Base-by-base conservation (phyloP, 92 coral and sea anemone genomes). In the Metridium senile region DNA sequence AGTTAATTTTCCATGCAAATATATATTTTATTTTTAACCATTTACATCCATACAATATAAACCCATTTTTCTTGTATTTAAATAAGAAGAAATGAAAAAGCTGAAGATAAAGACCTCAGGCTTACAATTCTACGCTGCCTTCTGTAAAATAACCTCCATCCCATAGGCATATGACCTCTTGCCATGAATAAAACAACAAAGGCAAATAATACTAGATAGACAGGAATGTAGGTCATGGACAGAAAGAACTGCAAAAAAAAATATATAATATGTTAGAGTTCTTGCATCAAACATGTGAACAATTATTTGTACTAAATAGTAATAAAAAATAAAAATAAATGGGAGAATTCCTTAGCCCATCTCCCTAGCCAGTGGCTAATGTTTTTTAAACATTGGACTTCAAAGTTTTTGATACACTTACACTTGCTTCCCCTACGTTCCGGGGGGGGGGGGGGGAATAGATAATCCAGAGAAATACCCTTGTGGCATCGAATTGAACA, bases 121-220 rank as follows among this genome's bases (percentile, higher is more conserved):
- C 92, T 88, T 57, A 88, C 92, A 53, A 88, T 71, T 52, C 92
- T 88, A 20, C 92, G 53, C 35, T 79, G 88, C 54, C 92, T 77
- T 63, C 92, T 74, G 75, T 67, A 88, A 76, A 78, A 76, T 46
- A 84, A 32, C 57, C 65, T 78, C 86, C 83, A 88, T 17, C 81
- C 62, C 16, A 84, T 29, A 31, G 93, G 93, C 25, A 88, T 46
- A 46, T 69, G 74, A 11, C 62, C 29, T 26, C 74, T 80, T 20
- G 59, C 57, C 58, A 88, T 18, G 35, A 88, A 70, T 25, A 66
- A 32, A 7, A 56, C 73, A 45, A 70, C 26, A 51, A 66, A 11
- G 21, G 54, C 62, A 29, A 82, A 70, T 9, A 81, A 26, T 46
- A 88, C 3, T 13, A 88, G 6, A 59, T 79, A 79, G 29, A 71